Evolutionary conservation across 2,113 vertebrate genomes (phyloP).

Genomic region (Sclerurus mexicanus): DNA sequence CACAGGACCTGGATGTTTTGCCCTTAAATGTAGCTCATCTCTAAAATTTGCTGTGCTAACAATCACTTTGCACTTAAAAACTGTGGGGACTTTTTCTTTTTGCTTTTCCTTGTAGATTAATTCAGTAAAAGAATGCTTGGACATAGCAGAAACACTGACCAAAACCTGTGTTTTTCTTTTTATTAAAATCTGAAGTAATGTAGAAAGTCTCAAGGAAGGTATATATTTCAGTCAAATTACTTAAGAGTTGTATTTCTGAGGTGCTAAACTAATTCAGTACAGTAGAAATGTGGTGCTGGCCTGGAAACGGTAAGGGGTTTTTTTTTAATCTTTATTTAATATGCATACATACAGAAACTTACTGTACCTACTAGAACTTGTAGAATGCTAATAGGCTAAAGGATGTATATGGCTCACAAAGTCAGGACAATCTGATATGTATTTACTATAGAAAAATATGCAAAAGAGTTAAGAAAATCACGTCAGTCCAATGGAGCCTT

Average conservation of each 20-base stretch:
- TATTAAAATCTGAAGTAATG: neutral
- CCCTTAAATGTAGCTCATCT: neutral
- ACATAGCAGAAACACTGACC: neutral
- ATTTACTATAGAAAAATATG: neutral
- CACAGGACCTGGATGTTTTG: neutral
- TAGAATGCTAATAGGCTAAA: neutral
- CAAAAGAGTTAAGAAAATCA: neutral
- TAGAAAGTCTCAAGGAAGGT: neutral
- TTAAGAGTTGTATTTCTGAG: neutral
- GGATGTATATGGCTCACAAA: neutral
- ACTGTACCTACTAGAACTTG: neutral
- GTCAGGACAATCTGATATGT: neutral
- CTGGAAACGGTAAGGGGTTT: neutral
- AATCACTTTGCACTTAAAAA: neutral
- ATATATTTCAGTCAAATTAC: neutral
- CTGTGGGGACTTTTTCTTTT: neutral
- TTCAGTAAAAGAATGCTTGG: neutral
- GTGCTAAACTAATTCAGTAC: neutral
- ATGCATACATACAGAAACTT: neutral
- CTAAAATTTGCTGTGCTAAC: neutral
- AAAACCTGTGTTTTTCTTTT: neutral
- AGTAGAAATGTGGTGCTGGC: neutral
- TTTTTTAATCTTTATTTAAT: neutral
- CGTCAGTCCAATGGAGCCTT: neutral
- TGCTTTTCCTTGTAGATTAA: neutral